phyloP scores from a whole-genome alignment of 1,140 invertebrate species.

The Drosophila obscura region DNA sequence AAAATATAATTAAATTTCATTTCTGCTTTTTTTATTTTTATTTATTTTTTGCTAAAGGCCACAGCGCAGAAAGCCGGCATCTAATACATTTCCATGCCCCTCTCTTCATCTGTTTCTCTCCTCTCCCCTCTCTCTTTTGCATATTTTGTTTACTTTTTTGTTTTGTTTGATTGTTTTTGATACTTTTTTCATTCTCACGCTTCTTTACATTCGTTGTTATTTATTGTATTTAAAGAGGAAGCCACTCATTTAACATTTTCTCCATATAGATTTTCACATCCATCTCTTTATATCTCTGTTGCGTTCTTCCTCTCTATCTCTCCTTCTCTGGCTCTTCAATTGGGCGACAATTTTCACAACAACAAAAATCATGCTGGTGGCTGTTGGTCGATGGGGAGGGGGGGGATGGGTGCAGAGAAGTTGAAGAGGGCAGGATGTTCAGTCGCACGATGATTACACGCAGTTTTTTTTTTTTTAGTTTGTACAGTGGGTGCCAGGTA shows the following conservation, averaged over 20 bases:
- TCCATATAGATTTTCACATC: slow-evolving; percentile 49
- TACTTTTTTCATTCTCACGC: slow-evolving; percentile 4
- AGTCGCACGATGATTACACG: slow-evolving; percentile 54
- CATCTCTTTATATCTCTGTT: background rate
- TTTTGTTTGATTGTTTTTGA: slow-evolving; percentile 32
- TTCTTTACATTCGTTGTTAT: slow-evolving; percentile 13
- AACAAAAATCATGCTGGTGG: slow-evolving; percentile 51
- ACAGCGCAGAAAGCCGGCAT: background rate
- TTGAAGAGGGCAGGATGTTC: background rate
- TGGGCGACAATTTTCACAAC: slow-evolving; percentile 40
- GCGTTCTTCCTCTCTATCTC: slow-evolving; percentile 1
- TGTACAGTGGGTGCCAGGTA: background rate
- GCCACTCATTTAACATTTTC: slow-evolving; percentile 66
- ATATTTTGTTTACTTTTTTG: slow-evolving; percentile 7
- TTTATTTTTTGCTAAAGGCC: no score
- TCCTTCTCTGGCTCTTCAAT: slow-evolving; percentile 34
- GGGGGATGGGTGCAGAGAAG: no score
- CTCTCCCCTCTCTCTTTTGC: slow-evolving; percentile 2
- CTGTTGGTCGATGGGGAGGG: background rate
- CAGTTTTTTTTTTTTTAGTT: slow-evolving; percentile 20
- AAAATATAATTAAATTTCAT: slow-evolving; percentile 23
- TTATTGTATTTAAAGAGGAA: slow-evolving; percentile 63
- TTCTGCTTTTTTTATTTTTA: background rate
- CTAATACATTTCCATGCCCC: background rate
- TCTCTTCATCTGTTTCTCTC: background rate